These are phyloP conservation scores for Holacanthella duospinosa DNA, from an alignment of 2,888 invertebrate species.

Conservation along the genomic window DNA sequence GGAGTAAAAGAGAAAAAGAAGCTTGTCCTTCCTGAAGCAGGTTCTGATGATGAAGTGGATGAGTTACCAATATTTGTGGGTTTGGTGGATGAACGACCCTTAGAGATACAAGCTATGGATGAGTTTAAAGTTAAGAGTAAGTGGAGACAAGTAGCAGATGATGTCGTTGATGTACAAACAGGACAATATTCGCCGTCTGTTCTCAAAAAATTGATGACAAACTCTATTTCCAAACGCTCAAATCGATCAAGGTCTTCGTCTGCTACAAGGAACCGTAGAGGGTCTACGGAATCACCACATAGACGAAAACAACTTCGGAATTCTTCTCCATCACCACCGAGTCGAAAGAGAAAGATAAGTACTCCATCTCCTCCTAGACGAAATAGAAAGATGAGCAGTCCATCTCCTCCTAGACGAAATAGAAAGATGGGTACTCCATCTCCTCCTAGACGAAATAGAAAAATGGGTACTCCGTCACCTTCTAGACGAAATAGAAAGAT, in stretches of 20 bases:
- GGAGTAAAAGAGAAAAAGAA: constrained; percentile 50
- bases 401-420: constrained; percentile 26
- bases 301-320: too few relatives aligned
- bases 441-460: constrained; percentile 26
- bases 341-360: constrained; percentile 20
- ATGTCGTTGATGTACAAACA: not conserved
- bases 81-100: constrained; percentile 69
- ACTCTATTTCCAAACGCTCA: too few relatives aligned
- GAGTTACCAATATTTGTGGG: constrained; percentile 85
- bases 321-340: constrained; percentile 38
- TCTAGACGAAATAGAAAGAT: constrained; percentile 19
- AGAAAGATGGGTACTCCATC: constrained; percentile 14
- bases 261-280: too few relatives aligned
- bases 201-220: too few relatives aligned
- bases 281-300: too few relatives aligned
- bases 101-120: constrained; percentile 47
- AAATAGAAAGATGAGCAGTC: constrained; percentile 14
- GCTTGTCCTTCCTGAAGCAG: constrained; percentile 51
- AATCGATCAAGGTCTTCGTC: too few relatives aligned
- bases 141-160: constrained; percentile 23
- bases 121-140: constrained; percentile 32
- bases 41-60: constrained; percentile 61
- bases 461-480: constrained; percentile 19
- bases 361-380: constrained; percentile 31
- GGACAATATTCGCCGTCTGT: too few relatives aligned